Percentiles rank a stretch among this genome's conserved stretches.
Conservation (phyloP, 1,140 invertebrate species). For the Apolygus lucorum region DNA sequence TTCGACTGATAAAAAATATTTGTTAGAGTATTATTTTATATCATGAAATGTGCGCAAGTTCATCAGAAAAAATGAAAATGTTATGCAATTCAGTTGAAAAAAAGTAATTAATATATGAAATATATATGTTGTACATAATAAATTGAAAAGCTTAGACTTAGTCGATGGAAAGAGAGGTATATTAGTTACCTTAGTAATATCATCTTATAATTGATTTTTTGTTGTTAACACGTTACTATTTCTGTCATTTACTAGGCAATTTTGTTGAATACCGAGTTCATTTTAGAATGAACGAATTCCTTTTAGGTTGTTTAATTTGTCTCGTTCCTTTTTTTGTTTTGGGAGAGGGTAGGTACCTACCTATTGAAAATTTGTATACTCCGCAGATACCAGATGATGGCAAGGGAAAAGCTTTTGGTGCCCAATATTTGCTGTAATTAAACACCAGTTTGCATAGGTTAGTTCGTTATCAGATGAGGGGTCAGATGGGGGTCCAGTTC, state of each 20-base stretch:
- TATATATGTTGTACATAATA: conserved; percentile 5
- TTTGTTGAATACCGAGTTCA: background rate
- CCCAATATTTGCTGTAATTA: background rate
- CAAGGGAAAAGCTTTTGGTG: background rate
- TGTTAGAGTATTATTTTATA: conserved; percentile 17
- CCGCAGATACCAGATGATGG: background rate
- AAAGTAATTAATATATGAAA: background rate
- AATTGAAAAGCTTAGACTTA: background rate
- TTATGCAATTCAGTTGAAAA: conserved; percentile 1
- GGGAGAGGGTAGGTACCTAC: too few relatives aligned
- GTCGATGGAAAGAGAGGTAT: conserved; percentile 9
- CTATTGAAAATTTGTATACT: background rate
- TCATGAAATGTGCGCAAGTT: background rate
- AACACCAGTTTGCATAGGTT: too few relatives aligned
- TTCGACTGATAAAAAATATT: conserved; percentile 17
- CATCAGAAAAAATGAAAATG: background rate
- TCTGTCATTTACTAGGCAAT: background rate
- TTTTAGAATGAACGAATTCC: background rate
- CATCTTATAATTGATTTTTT: conserved; percentile 12
- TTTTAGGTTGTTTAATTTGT: background rate
- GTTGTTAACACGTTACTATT: conserved; percentile 11
- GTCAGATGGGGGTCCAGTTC: too few relatives aligned
- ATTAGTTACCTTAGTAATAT: conserved; percentile 16
- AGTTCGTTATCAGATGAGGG: too few relatives aligned
- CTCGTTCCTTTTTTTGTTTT: background rate